Evolutionary conservation across 2,888 invertebrate species (phyloP), one percentile per base, ranked within the genome.

Genomic region (Ectobius pallidus): DNA sequence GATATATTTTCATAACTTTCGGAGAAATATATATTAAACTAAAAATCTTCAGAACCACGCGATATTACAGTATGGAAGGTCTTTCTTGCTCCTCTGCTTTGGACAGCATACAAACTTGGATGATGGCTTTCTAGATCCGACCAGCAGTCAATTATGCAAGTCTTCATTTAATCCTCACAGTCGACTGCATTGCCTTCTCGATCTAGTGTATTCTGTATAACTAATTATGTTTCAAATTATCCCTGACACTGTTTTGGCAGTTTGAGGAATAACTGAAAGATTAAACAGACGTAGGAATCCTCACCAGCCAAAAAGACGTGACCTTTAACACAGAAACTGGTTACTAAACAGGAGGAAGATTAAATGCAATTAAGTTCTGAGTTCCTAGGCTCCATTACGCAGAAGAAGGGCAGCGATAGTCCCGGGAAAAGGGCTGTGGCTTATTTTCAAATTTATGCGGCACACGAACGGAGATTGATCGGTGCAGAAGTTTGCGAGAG

Each of bases 231-330:
- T 22, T 25, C 52, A 52, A 11, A 6, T 25, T 52, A 52, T 22
- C 25, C 52, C 14, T 52, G 52, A 3, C 52, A 52, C 25, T 52
- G 52, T 52, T 25, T 49, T 25, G 52, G 52, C 52, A 52, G 52
- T 14, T 52, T 7, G 9, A 22, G 22, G 4, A 25, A 14, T 20
- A 25, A 52, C 18, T 18, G 14, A 20, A 20, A 20, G 20, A 49
- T 18, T 49, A n/a, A 49, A 18, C 22, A 20, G 20, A 20, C 22
- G 18, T 22, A 49, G 20, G 22, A 49, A 49, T 49, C 49, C 49
- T 11, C 25, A 52, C 52, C 16, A 20, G 20, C 25, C 25, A 52
- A 52, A 25, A 52, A 52, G 52, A 52, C 25, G n/a, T 52, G 22
- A 25, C 25, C 11, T 4, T 22, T n/a, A n/a, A 52, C 25, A 52